Evolutionary conservation across 1,140 invertebrate species (phyloP).

Genomic region (Dinoponera quadriceps): DNA sequence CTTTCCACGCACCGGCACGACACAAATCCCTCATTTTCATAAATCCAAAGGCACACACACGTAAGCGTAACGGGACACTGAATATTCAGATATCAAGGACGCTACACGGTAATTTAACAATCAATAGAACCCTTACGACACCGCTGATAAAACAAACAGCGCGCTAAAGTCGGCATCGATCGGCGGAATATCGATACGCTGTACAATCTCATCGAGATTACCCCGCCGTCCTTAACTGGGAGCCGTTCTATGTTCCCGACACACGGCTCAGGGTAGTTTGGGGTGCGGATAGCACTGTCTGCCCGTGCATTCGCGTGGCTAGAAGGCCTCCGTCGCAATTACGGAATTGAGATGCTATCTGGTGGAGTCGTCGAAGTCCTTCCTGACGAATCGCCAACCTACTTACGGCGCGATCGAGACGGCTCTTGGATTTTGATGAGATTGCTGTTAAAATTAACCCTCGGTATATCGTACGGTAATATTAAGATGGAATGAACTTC

Average conservation of each 20-base stretch:
- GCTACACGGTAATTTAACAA: constrained; percentile 22
- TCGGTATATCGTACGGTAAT: no score
- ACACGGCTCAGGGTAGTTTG: background rate
- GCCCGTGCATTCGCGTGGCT: constrained; percentile 25
- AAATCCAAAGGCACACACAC: background rate
- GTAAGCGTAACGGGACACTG: no score
- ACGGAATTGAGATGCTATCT: constrained; percentile 75
- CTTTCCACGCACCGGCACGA: background rate
- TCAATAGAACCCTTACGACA: constrained; percentile 16
- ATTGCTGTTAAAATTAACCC: no score
- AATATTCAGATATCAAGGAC: constrained; percentile 14
- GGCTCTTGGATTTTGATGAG: background rate
- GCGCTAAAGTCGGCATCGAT: constrained; percentile 26
- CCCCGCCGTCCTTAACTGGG: background rate
- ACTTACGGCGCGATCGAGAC: constrained; percentile 32
- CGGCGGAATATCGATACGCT: constrained; percentile 2
- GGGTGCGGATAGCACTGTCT: background rate
- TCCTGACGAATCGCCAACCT: constrained; percentile 51
- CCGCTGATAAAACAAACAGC: constrained; percentile 16
- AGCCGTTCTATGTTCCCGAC: constrained; percentile 7
- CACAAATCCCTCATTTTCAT: background rate
- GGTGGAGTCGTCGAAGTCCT: constrained; percentile 53
- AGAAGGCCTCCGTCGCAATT: constrained; percentile 64
- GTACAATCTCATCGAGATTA: constrained; percentile 23
- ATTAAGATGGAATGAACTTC: no score